A percentile compares a stretch with the other conserved stretches of the same genome.
These are phyloP conservation scores for Biston stratarius DNA, from an alignment of 2,888 invertebrate genomes.

Conservation along the genomic window DNA sequence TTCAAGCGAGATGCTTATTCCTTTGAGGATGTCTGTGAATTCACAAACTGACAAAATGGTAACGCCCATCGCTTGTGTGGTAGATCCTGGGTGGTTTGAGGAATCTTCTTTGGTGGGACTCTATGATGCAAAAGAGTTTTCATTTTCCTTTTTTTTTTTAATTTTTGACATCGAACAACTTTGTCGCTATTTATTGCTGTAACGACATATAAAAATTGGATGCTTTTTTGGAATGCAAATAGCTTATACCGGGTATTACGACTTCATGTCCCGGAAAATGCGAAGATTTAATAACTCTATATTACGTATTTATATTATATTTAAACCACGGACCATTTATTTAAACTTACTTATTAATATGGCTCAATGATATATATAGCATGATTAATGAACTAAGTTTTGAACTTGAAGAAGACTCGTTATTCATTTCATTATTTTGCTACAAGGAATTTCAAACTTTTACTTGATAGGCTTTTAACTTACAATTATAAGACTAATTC, in stretches of 20 bases:
- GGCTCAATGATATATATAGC: slow-evolving; percentile 23
- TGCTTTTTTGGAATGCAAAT: too few relatives aligned
- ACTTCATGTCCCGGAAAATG: too few relatives aligned
- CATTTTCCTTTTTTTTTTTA: not conserved
- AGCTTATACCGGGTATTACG: too few relatives aligned
- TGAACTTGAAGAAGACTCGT: slow-evolving; percentile 52
- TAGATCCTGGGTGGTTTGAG: slow-evolving; percentile 74
- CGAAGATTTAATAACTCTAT: too few relatives aligned
- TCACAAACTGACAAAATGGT: slow-evolving; percentile 78
- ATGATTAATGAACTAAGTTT: slow-evolving; percentile 56
- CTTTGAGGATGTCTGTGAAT: slow-evolving; percentile 68
- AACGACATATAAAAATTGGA: too few relatives aligned
- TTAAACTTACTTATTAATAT: slow-evolving; percentile 4
- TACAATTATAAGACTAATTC: slow-evolving; percentile 19
- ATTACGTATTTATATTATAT: not conserved
- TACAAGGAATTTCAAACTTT: slow-evolving; percentile 28
- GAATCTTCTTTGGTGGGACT: slow-evolving; percentile 33
- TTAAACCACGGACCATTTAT: not conserved
- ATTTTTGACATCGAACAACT: too few relatives aligned
- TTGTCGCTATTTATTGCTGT: too few relatives aligned
- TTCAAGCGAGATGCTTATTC: slow-evolving; percentile 67
- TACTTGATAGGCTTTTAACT: slow-evolving; percentile 16
- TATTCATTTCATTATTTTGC: slow-evolving; percentile 46
- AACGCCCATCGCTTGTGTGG: slow-evolving; percentile 82
- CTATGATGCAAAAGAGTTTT: slow-evolving; percentile 4